phyloP scores from a whole-genome alignment of 2,797 vertebrate species.

The Perdix hodgsoniae region DNA sequence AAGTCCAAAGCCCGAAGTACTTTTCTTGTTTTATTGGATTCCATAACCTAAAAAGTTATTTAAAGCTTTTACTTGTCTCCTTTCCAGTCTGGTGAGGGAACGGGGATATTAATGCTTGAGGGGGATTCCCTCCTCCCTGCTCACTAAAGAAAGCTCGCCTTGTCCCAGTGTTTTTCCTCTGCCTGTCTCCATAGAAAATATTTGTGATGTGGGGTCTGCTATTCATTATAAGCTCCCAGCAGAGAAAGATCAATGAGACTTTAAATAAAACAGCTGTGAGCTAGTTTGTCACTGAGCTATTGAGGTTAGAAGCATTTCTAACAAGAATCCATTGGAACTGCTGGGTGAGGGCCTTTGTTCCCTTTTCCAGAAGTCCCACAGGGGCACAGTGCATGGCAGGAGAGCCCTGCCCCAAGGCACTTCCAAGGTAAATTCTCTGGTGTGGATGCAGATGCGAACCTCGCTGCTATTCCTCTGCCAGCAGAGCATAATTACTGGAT shows the following conservation, averaged over 20 bases:
- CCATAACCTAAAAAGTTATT: not conserved
- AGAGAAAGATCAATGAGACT: constrained; percentile 37
- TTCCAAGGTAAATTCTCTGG: not conserved
- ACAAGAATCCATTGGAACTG: not conserved
- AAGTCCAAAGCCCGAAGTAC: not conserved
- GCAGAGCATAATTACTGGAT: not conserved
- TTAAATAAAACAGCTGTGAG: constrained; percentile 42
- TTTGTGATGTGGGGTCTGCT: constrained; percentile 3
- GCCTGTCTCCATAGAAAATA: constrained; percentile 25
- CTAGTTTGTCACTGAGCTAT: not conserved
- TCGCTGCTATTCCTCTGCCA: not conserved
- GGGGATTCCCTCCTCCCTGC: not conserved
- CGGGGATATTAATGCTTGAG: not conserved
- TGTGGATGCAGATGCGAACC: not conserved
- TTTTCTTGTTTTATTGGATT: not conserved
- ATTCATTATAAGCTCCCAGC: constrained; percentile 53
- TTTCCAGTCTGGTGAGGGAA: not conserved
- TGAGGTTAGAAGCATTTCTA: not conserved
- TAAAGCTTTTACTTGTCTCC: not conserved
- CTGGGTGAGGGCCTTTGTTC: not conserved
- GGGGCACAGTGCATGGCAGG: not conserved
- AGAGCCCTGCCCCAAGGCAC: not conserved
- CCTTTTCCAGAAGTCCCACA: not conserved
- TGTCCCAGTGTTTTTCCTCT: constrained; percentile 42
- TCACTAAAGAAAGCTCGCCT: constrained; percentile 44